A percentile compares a stretch with the other conserved stretches of the same genome.
phyloP scores from a whole-genome alignment of 2,888 invertebrate genomes.

The Stegophylla sp. region DNA sequence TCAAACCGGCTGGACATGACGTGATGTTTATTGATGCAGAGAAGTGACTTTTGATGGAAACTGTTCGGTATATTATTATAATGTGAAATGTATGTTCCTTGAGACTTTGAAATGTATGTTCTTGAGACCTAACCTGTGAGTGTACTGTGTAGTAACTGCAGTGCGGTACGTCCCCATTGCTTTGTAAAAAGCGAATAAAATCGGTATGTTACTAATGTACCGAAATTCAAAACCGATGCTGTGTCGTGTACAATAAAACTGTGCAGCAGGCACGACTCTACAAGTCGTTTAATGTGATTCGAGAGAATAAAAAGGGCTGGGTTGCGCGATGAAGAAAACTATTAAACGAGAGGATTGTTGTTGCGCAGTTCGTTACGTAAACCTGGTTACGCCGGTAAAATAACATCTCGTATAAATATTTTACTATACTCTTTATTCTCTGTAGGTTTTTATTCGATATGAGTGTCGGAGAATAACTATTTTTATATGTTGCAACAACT shows the following conservation, averaged over 20 bases:
- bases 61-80: no score
- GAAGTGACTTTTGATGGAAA: constrained; percentile 15
- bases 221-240: no score
- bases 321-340: neutral
- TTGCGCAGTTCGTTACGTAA: neutral
- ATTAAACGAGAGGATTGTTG: neutral
- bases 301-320: no score
- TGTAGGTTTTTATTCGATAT: neutral
- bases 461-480: neutral
- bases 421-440: no score
- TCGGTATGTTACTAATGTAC: no score
- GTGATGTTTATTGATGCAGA: constrained; percentile 13
- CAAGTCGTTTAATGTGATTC: no score
- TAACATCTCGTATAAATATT: neutral
- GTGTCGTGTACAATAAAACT: no score
- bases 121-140: neutral
- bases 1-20: neutral
- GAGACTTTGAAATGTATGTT: neutral
- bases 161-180: no score
- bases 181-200: no score
- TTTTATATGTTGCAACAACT: neutral
- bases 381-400: neutral
- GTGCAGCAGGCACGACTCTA: no score
- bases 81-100: neutral
- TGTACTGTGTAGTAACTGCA: no score